Percentiles rank a stretch among this genome's conserved stretches.
phyloP scores from a whole-genome alignment of 1,140 invertebrate genomes.

The Trichonephila inaurata region DNA sequence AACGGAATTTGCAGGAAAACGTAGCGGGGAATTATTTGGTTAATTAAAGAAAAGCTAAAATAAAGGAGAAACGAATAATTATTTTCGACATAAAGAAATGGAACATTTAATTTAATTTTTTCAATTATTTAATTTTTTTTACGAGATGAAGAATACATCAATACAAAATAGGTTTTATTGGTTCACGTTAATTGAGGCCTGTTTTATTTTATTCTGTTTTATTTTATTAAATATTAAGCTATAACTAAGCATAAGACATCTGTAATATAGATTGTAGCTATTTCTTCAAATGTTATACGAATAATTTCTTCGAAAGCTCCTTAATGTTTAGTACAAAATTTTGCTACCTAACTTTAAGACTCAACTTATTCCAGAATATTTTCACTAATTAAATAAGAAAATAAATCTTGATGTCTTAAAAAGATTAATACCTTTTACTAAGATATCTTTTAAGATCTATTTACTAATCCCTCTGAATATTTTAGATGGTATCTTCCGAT shows the following conservation, averaged over 20 bases:
- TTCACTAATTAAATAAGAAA: too few species aligned
- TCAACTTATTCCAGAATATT: neutral
- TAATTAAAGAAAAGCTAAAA: conserved; percentile 9
- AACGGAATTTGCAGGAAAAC: neutral
- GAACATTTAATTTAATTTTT: neutral
- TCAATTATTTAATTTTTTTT: neutral
- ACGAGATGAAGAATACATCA: neutral
- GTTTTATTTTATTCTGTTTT: neutral
- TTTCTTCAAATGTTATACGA: too few species aligned
- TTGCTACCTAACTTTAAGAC: neutral
- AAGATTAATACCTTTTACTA: too few species aligned
- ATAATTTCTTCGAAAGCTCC: neutral
- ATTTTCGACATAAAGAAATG: neutral
- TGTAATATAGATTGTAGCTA: neutral
- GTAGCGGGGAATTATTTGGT: neutral
- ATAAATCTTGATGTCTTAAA: too few species aligned
- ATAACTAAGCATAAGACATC: neutral
- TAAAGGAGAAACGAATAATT: neutral
- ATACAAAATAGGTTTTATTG: neutral
- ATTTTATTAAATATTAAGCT: neutral
- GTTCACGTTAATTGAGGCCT: neutral
- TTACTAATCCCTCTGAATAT: too few species aligned
- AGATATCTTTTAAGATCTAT: too few species aligned
- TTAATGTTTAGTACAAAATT: neutral
- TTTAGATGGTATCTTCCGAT: too few species aligned